A percentile compares a stretch with the other conserved stretches of the same genome.
Conservation (phyloP, 2,888 invertebrate genomes). For the Luperina nickerlii region DNA sequence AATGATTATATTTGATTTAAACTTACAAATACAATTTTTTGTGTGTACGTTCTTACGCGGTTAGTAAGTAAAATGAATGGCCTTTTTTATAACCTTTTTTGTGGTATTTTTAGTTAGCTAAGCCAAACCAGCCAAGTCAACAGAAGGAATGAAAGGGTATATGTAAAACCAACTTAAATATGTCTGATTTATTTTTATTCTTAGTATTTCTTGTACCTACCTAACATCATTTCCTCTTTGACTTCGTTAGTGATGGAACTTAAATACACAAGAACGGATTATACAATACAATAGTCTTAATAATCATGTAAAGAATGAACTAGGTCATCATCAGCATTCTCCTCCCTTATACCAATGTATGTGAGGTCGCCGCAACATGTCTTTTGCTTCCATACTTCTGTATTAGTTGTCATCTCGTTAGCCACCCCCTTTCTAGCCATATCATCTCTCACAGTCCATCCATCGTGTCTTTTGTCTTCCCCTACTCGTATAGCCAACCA, state of each 20-base stretch:
- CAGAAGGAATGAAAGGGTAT: background rate
- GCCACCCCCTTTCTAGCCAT: no score
- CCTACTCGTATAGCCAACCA: no score
- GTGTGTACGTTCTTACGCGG: background rate
- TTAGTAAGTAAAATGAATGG: background rate
- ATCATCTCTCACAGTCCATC: no score
- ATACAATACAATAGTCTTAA: background rate
- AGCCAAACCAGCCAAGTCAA: background rate
- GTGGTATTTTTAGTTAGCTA: background rate
- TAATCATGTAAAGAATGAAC: no score
- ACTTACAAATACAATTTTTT: no score
- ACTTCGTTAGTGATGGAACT: background rate
- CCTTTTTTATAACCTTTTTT: background rate
- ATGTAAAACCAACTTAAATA: background rate
- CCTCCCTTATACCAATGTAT: no score
- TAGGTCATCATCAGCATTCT: no score
- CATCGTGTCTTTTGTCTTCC: no score
- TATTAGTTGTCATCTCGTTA: no score
- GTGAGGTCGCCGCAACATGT: no score
- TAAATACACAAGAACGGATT: background rate
- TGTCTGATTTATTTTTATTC: background rate
- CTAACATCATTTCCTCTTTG: background rate
- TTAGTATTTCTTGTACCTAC: background rate
- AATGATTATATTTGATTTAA: no score
- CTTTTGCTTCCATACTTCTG: no score